Percentiles rank a stretch among this genome's conserved stretches.
Evolutionary conservation across 1,140 invertebrate species (phyloP).

Genomic region (Leguminivora glycinivorella): DNA sequence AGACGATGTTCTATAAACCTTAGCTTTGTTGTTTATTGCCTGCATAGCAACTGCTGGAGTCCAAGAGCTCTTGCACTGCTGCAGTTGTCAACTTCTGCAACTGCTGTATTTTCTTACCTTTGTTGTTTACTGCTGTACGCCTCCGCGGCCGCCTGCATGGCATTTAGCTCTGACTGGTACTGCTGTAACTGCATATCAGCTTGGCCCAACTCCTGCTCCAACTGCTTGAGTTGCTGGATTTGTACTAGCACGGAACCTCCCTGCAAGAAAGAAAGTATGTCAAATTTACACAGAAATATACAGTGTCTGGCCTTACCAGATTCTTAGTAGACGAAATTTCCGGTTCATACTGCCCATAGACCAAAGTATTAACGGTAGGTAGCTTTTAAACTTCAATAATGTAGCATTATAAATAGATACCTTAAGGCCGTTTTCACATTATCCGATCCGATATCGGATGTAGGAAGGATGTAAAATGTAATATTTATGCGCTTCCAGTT

Average conservation of each 20-base stretch:
- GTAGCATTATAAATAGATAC: too few species aligned
- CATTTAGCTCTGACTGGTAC: conserved; percentile 77
- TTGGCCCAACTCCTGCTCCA: conserved; percentile 77
- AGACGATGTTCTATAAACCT: too few species aligned
- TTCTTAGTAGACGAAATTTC: too few species aligned
- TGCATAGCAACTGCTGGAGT: conserved; percentile 74
- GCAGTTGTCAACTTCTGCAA: conserved; percentile 78
- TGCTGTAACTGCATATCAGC: conserved; percentile 78
- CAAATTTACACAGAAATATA: too few species aligned
- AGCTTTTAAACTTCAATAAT: too few species aligned
- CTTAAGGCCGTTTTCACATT: too few species aligned
- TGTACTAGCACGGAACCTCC: conserved; percentile 78
- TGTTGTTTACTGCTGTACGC: conserved; percentile 83
- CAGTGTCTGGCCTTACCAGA: too few species aligned
- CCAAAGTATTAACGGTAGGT: too few species aligned
- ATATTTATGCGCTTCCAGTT: too few species aligned
- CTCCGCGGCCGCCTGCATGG: conserved; percentile 75
- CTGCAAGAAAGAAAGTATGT: conserved; percentile 31
- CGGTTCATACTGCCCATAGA: too few species aligned
- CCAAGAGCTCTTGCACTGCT: conserved; percentile 79
- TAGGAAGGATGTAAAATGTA: too few species aligned
- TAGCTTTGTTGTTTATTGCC: conserved; percentile 81
- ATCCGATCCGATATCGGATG: too few species aligned
- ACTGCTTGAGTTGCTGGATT: conserved; percentile 72
- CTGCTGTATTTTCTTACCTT: conserved; percentile 57